Evolutionary conservation across 2,113 vertebrate species (phyloP).

Genomic region (Canis aureus): DNA sequence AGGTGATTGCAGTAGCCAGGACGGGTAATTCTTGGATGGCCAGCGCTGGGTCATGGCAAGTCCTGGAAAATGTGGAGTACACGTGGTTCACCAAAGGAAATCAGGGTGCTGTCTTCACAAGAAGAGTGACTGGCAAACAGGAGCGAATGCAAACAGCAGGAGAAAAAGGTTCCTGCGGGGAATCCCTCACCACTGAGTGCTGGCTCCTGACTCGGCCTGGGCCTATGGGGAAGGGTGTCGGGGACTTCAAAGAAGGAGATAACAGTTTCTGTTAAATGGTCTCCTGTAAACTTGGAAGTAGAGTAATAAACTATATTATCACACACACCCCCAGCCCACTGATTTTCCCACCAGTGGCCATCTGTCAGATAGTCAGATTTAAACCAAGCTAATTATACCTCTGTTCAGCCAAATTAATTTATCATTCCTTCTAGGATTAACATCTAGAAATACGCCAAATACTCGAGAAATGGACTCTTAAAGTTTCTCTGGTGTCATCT

Average conservation of each 20-base stretch:
- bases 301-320: background rate
- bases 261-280: background rate
- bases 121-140: background rate
- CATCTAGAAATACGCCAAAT: constrained; percentile 22
- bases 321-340: too few species aligned
- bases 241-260: background rate
- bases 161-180: background rate
- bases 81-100: background rate
- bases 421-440: constrained; percentile 56
- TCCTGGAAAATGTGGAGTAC: background rate
- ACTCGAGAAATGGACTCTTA: background rate
- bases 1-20: background rate
- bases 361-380: constrained; percentile 38
- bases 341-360: background rate
- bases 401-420: constrained; percentile 45
- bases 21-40: background rate
- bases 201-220: background rate
- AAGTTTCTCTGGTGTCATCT: background rate
- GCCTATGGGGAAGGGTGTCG: background rate
- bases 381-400: background rate
- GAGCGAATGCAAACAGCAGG: too few species aligned
- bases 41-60: too few species aligned
- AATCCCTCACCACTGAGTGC: too few species aligned
- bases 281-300: background rate
- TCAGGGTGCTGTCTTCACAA: background rate